phyloP scores from a whole-genome alignment of 2,113 vertebrate genomes.

The Neodon shergylaensis region DNA sequence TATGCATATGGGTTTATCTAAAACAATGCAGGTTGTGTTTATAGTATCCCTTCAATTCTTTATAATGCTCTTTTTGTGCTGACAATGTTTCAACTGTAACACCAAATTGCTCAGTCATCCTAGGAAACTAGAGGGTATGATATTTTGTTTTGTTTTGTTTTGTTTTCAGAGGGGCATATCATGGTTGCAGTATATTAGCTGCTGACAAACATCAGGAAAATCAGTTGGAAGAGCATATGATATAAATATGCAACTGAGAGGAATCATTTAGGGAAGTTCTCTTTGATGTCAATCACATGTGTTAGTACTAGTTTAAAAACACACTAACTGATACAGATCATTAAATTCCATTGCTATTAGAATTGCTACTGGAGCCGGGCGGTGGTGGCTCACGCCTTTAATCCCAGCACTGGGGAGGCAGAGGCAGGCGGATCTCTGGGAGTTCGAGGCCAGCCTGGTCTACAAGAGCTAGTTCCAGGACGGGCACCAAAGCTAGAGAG shows the following conservation, averaged over 20 bases:
- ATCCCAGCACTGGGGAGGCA: no score
- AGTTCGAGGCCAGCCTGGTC: no score
- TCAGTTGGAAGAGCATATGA: neutral
- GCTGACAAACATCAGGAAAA: neutral
- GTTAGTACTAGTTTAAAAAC: neutral
- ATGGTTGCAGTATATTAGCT: neutral
- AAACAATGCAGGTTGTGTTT: neutral
- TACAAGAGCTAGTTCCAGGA: no score
- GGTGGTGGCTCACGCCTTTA: no score
- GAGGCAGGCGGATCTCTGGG: no score
- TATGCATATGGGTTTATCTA: neutral
- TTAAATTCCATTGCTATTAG: neutral
- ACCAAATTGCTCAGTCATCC: neutral
- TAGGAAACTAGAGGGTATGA: neutral
- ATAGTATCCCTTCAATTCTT: neutral
- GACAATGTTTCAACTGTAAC: neutral
- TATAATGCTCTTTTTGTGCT: neutral
- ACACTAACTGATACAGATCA: neutral
- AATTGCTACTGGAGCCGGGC: neutral
- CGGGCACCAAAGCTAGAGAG: no score
- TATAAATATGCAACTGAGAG: neutral
- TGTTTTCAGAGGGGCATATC: neutral
- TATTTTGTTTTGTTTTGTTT: neutral
- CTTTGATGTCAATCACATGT: neutral
- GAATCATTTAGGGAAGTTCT: neutral